Evolutionary conservation across 2,113 vertebrate genomes (phyloP), one percentile per base, ranked within the genome.

Genomic region (Cephalopholis sonnerati): DNA sequence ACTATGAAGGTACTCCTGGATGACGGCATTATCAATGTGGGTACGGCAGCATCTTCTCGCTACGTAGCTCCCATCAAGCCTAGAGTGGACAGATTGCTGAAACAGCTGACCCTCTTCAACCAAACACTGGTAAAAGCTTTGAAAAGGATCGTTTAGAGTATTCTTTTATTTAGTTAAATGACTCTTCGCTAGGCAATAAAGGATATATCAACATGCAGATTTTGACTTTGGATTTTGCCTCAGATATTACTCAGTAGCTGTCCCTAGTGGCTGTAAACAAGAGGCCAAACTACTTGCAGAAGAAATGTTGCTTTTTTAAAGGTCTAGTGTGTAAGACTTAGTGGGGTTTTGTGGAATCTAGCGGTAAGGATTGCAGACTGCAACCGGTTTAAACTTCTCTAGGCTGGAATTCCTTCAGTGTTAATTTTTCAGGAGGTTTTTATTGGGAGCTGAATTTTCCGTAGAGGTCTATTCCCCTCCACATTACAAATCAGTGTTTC

Each of bases 21-120:
- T 85, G 96, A 97, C 87, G 97, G 95, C 69, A 95, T 93, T 53
- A 96, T 97, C 85, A 97, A 96, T 50, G 82, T 96, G 46, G 89
- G 94, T 22, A 96, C 96, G 0, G 93, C 95, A 64, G 95, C 95
- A 27, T 96, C 96, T 1, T 97, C 96, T 41, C 94, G 94, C 50
- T 96, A 96, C 0, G 86, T 96, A 6, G 91, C 91, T 8, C 96
- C 96, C 29, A 94, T 97, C 77, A 96, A 96, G 85, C 0, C 65
- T 36, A 91, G 86, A 32, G 95, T 97, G 64, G 95, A 96, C 13
- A 93, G 96, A 3, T 93, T 95, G 94, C 96, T 96, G 76, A 94
- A 83, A 36, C 93, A 96, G 41, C 93, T 97, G 39, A 75, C 79
- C 15, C 92, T 96, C 48, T 97, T 97, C 93, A 96, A 91, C 92